Percentiles rank a stretch among this genome's conserved stretches.
Conservation (phyloP, 2,113 vertebrate species). For the Odontophorus gujanensis region DNA sequence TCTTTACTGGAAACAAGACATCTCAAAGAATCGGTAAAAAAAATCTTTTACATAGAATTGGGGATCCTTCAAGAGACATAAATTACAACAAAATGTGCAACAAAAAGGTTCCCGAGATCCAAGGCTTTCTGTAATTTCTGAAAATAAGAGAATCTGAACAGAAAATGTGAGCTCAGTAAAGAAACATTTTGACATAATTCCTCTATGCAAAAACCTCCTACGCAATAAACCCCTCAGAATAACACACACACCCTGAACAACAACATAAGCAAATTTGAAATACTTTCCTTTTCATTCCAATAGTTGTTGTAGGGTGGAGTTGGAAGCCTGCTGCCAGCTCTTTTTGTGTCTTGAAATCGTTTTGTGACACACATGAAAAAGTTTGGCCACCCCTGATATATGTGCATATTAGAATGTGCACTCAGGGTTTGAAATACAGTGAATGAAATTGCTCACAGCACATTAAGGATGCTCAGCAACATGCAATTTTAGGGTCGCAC, state of each 20-base stretch:
- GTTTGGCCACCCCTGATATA: not conserved
- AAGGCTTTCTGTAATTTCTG: not conserved
- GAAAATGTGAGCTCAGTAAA: not conserved
- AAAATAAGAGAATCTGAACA: not conserved
- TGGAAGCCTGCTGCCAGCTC: not conserved
- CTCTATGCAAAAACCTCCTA: not conserved
- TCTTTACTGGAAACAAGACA: not conserved
- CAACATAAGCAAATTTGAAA: not conserved
- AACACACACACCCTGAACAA: not conserved
- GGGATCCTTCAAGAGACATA: not conserved
- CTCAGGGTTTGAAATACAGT: constrained; percentile 37
- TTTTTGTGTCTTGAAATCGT: constrained; percentile 22
- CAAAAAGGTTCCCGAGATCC: not conserved
- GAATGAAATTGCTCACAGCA: constrained; percentile 43
- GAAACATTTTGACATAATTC: not conserved
- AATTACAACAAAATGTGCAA: constrained; percentile 5
- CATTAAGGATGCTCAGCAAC: constrained; percentile 19
- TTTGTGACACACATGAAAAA: constrained; percentile 1
- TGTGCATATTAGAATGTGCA: not conserved
- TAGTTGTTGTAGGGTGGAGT: not conserved
- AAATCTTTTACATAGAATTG: not conserved
- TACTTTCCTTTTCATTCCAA: not conserved
- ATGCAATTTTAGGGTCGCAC: constrained; percentile 10
- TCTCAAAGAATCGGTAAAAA: not conserved
- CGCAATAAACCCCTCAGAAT: not conserved